Evolutionary conservation across 1,140 invertebrate genomes (phyloP).

Genomic region (Cotesia glomerata): DNA sequence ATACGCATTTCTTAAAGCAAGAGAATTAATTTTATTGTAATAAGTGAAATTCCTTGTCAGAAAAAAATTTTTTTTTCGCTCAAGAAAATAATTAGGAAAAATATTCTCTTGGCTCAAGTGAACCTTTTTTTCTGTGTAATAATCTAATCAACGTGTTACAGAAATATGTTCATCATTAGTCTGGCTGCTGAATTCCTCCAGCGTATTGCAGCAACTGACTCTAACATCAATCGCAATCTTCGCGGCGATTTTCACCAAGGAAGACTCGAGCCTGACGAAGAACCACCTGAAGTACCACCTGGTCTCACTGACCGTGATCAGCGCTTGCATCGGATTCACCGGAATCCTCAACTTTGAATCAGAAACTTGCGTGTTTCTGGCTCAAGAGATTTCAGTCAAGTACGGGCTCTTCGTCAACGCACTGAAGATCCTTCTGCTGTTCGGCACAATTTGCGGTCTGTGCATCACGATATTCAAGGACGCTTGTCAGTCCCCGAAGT

Average conservation of each 20-base stretch:
- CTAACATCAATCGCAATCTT: slow-evolving; percentile 64
- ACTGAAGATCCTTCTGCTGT: slow-evolving; percentile 54
- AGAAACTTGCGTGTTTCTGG: slow-evolving; percentile 59
- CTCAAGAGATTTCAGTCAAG: slow-evolving; percentile 59
- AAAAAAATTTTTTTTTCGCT: no score
- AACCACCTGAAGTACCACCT: slow-evolving; percentile 67
- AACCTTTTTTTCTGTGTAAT: no score
- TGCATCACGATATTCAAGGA: slow-evolving; percentile 42
- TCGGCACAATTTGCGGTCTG: slow-evolving; percentile 48
- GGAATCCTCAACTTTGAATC: slow-evolving; percentile 58
- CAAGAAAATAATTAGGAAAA: no score
- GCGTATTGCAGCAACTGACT: slow-evolving; percentile 65
- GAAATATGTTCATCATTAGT: slow-evolving; percentile 62
- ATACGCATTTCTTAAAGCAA: no score
- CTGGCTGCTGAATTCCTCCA: slow-evolving; percentile 63
- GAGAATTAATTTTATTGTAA: no score
- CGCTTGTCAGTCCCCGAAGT: slow-evolving; percentile 52
- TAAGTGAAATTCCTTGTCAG: no score
- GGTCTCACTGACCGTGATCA: slow-evolving; percentile 62
- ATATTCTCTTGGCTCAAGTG: no score
- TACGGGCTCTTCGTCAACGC: slow-evolving; percentile 64
- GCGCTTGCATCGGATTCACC: slow-evolving; percentile 61
- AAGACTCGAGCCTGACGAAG: slow-evolving; percentile 56
- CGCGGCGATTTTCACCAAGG: slow-evolving; percentile 59
- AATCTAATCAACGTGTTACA: no score